Conservation (phyloP, 2,113 vertebrate genomes). For the Nothocercus julius region DNA sequence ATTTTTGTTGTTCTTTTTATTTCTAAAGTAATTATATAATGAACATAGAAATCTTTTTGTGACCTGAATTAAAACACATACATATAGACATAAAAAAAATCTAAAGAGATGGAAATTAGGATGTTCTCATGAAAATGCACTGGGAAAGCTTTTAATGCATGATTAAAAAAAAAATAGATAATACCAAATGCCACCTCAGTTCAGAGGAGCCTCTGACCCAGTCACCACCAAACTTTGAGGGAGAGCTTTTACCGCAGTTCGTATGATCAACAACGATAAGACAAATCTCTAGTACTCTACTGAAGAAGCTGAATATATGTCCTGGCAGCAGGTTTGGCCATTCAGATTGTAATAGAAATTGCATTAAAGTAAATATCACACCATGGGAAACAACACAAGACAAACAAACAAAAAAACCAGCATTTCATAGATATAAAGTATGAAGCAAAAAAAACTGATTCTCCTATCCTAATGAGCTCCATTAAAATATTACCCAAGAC, state of each 20-base stretch:
- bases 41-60: conserved; percentile 39
- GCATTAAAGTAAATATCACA: neutral
- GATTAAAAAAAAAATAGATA: neutral
- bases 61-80: conserved; percentile 33
- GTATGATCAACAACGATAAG: neutral
- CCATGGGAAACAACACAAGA: neutral
- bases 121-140: neutral
- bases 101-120: neutral
- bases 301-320: neutral
- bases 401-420: neutral
- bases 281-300: neutral
- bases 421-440: neutral
- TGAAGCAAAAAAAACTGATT: neutral
- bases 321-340: neutral
- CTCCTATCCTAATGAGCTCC: too few species aligned
- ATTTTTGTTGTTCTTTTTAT: conserved; percentile 36
- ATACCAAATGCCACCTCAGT: neutral
- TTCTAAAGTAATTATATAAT: conserved; percentile 15
- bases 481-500: too few species aligned
- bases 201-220: neutral
- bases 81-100: neutral
- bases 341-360: neutral
- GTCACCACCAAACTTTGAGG: neutral
- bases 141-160: neutral
- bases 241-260: neutral